These are phyloP conservation scores for Pristionchus exspectatus DNA, from an alignment of 2,888 invertebrate species.

Conservation along the genomic window DNA sequence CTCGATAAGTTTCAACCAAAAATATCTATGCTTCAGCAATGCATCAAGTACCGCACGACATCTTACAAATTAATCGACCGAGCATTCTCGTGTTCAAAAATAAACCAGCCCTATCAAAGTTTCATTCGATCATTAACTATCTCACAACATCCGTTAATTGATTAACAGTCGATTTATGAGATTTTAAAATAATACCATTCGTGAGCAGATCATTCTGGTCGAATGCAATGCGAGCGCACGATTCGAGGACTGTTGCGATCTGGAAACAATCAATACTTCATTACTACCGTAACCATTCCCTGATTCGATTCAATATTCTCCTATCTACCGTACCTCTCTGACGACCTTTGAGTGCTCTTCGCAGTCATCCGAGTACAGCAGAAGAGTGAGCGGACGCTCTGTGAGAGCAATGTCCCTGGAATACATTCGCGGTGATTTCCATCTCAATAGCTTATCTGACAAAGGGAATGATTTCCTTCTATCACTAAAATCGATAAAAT, in stretches of 20 bases:
- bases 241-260: slow-evolving; percentile 30
- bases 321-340: slow-evolving; percentile 14
- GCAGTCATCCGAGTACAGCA: slow-evolving; percentile 75
- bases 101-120: background rate
- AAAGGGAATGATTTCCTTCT: no score
- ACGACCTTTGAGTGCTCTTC: slow-evolving; percentile 67
- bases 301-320: background rate
- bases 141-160: background rate
- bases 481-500: no score
- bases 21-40: background rate
- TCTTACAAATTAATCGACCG: background rate
- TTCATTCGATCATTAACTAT: background rate
- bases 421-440: background rate
- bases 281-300: background rate
- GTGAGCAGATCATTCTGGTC: slow-evolving; percentile 54
- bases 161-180: no score
- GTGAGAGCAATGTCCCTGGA: slow-evolving; percentile 38
- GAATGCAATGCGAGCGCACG: slow-evolving; percentile 42
- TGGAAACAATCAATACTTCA: background rate
- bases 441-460: background rate
- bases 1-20: background rate
- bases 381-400: slow-evolving; percentile 60
- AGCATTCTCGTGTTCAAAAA: background rate
- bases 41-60: background rate
- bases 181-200: slow-evolving; percentile 19